A percentile compares a stretch with the other conserved stretches of the same genome.
These are phyloP conservation scores for Tillus elongatus DNA, from an alignment of 2,888 invertebrate genomes.

Conservation along the genomic window DNA sequence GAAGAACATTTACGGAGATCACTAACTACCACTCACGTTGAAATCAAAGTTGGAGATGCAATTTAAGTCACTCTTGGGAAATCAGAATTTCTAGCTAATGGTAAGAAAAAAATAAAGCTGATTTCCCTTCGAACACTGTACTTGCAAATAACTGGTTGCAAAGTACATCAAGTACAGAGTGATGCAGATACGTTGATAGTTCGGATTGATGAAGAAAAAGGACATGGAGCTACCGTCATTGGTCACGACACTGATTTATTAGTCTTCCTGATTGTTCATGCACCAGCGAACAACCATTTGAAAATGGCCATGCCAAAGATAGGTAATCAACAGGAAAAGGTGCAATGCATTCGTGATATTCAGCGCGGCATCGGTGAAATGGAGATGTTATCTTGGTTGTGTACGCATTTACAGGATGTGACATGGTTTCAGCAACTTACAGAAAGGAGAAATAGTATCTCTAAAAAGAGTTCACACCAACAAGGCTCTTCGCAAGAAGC, in stretches of 20 bases:
- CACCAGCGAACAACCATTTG: too few relatives aligned
- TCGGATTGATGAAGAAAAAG: not conserved
- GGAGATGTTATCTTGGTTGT: not conserved
- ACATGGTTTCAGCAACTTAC: not conserved
- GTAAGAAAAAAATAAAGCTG: not conserved
- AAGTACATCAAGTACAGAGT: not conserved
- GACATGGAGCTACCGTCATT: not conserved
- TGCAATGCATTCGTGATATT: not conserved
- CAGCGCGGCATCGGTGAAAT: not conserved
- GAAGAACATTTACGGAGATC: not conserved
- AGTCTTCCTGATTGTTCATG: not conserved
- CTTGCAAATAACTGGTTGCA: not conserved
- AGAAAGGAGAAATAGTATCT: conserved; percentile 1
- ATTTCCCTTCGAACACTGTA: not conserved
- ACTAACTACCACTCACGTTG: not conserved
- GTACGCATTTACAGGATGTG: conserved; percentile 2
- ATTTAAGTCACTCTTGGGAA: not conserved
- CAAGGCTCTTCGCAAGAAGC: not conserved
- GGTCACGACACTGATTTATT: conserved; percentile 1
- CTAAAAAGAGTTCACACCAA: not conserved
- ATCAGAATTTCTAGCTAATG: not conserved
- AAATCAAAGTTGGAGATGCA: not conserved
- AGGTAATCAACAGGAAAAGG: conserved; percentile 1
- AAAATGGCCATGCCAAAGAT: conserved; percentile 16
- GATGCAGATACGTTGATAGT: not conserved